phyloP scores from a whole-genome alignment of 2,113 vertebrate species.

The Lepus timidus region DNA sequence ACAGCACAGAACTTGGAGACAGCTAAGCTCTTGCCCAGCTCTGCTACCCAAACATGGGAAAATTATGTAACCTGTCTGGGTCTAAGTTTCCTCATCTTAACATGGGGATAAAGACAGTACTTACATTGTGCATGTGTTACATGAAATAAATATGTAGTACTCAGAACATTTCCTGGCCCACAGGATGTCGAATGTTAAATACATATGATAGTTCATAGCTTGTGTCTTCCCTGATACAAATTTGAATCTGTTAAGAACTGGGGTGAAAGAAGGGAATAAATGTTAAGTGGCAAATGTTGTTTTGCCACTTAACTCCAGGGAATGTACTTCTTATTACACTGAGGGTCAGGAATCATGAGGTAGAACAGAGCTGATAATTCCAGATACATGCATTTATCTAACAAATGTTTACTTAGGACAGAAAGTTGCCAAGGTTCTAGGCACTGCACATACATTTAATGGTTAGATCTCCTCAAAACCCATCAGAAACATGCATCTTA shows the following conservation, averaged over 20 bases:
- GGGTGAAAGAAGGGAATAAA: too few species aligned
- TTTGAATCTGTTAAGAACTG: not conserved
- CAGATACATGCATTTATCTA: not conserved
- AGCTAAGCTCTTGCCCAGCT: not conserved
- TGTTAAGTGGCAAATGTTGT: not conserved
- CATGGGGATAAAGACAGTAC: not conserved
- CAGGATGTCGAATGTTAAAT: not conserved
- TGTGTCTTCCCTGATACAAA: not conserved
- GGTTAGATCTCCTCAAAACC: not conserved
- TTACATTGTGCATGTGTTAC: not conserved
- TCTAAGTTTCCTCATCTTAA: not conserved
- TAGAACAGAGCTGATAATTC: not conserved
- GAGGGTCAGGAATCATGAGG: not conserved
- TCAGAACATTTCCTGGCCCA: not conserved
- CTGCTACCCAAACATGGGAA: not conserved
- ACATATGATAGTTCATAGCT: not conserved
- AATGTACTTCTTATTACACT: not conserved
- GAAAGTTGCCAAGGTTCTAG: not conserved
- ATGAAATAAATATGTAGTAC: not conserved
- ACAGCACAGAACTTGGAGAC: not conserved
- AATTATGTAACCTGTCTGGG: not conserved
- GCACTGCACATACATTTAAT: not conserved
- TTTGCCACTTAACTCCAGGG: too few species aligned
- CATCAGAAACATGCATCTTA: not conserved
- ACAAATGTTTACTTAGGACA: not conserved